Evolutionary conservation across 2,113 vertebrate species (phyloP).

Genomic region (Lethenteron camtschaticum): DNA sequence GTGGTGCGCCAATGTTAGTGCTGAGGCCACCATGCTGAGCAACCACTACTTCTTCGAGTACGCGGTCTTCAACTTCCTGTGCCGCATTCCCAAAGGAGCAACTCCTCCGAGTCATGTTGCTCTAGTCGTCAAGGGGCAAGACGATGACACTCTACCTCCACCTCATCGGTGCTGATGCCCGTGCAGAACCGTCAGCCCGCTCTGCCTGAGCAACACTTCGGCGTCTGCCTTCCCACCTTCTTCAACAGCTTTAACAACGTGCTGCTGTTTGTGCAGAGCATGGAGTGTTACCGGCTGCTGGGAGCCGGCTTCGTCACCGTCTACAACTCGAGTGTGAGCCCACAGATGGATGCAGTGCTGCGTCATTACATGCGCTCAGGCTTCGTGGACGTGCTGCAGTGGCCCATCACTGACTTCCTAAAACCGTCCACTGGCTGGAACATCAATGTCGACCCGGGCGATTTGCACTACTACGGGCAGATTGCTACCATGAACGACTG

Average conservation of each 20-base stretch:
- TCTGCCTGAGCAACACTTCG: constrained; percentile 21
- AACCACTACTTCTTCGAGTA: not conserved
- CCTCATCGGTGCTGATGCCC: not conserved
- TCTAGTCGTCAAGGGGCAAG: not conserved
- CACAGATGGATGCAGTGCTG: constrained; percentile 11
- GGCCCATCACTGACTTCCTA: constrained; percentile 9
- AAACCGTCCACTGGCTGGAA: constrained; percentile 1
- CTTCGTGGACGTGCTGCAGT: constrained; percentile 8
- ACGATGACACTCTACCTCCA: not conserved
- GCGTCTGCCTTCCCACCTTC: constrained; percentile 34
- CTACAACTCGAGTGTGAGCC: constrained; percentile 38
- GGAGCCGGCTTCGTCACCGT: constrained; percentile 29
- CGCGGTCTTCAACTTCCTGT: not conserved
- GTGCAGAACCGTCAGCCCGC: no score
- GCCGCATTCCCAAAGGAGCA: not conserved
- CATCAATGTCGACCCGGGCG: constrained; percentile 2
- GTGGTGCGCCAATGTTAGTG: not conserved
- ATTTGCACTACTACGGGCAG: constrained; percentile 15
- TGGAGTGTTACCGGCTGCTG: constrained; percentile 42
- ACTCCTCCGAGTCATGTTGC: not conserved
- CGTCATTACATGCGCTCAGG: constrained; percentile 8
- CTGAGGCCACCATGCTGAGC: not conserved
- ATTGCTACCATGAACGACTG: constrained; percentile 14
- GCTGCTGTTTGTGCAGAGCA: constrained; percentile 31
- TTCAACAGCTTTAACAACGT: constrained; percentile 34